These are phyloP conservation scores for Scaptomyza flava DNA, from an alignment of 2,888 invertebrate species.

Conservation along the genomic window DNA sequence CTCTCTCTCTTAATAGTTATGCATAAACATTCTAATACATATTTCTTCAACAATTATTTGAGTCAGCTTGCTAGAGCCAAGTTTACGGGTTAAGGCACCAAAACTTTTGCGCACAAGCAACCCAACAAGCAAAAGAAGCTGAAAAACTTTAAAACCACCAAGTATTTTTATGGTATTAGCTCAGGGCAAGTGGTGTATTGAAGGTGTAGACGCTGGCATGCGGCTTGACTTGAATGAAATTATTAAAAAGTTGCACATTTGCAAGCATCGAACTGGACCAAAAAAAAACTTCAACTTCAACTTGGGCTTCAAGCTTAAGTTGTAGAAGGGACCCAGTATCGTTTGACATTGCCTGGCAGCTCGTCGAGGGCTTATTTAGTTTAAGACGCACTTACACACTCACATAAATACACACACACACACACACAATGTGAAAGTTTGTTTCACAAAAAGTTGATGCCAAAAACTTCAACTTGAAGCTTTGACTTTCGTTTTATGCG, in stretches of 20 bases:
- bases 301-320: slow-evolving; percentile 21
- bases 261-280: slow-evolving; percentile 40
- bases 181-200: background rate
- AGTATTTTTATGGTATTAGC: slow-evolving; percentile 21
- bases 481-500: slow-evolving; percentile 46
- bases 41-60: slow-evolving; percentile 35
- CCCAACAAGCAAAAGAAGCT: background rate
- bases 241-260: slow-evolving; percentile 54
- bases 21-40: slow-evolving; percentile 12
- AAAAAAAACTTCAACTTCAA: slow-evolving; percentile 5
- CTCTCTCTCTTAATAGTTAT: slow-evolving; percentile 19
- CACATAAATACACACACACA: slow-evolving; percentile 10
- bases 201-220: background rate
- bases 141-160: slow-evolving; percentile 2
- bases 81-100: slow-evolving; percentile 19
- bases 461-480: slow-evolving; percentile 44
- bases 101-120: slow-evolving; percentile 23
- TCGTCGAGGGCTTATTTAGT: slow-evolving; percentile 49
- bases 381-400: slow-evolving; percentile 36
- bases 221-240: slow-evolving; percentile 36
- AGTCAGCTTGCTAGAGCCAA: slow-evolving; percentile 20
- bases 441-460: slow-evolving; percentile 42
- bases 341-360: slow-evolving; percentile 45
- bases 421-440: slow-evolving; percentile 36
- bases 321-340: slow-evolving; percentile 23